These are phyloP conservation scores for Actinia tenebrosa DNA, from an alignment of 64 coral and sea anemone genomes.

Conservation along the genomic window DNA sequence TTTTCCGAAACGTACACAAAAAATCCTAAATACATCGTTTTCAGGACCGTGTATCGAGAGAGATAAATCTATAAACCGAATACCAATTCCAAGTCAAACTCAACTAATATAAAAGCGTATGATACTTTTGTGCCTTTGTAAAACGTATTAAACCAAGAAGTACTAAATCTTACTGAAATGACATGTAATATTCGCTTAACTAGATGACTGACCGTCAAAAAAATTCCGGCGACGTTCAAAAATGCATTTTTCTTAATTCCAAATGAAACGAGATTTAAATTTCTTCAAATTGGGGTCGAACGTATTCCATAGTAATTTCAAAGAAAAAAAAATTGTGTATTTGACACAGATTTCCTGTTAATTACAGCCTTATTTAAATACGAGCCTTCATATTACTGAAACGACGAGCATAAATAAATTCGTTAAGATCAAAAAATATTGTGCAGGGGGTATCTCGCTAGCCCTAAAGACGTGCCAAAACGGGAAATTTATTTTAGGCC, in stretches of 20 bases:
- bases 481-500: not conserved
- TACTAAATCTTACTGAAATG: not conserved
- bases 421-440: not conserved
- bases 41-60: not conserved
- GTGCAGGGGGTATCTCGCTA: no score
- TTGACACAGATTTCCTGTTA: constrained; percentile 19
- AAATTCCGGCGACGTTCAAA: not conserved
- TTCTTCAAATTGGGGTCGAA: not conserved
- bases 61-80: not conserved
- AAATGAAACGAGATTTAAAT: not conserved
- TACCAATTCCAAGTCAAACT: not conserved
- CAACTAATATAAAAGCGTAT: not conserved
- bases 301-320: constrained; percentile 2
- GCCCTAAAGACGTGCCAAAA: not conserved
- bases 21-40: not conserved
- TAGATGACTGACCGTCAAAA: not conserved
- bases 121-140: not conserved
- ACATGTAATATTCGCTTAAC: not conserved
- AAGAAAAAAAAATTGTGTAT: not conserved
- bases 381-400: constrained; percentile 6
- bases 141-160: not conserved
- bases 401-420: not conserved
- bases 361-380: constrained; percentile 8
- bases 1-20: constrained; percentile 41
- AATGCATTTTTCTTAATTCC: not conserved